A percentile compares a stretch with the other conserved stretches of the same genome.
These are phyloP conservation scores for Zaprionus bogoriensis DNA, from an alignment of 2,888 invertebrate genomes.

Conservation along the genomic window DNA sequence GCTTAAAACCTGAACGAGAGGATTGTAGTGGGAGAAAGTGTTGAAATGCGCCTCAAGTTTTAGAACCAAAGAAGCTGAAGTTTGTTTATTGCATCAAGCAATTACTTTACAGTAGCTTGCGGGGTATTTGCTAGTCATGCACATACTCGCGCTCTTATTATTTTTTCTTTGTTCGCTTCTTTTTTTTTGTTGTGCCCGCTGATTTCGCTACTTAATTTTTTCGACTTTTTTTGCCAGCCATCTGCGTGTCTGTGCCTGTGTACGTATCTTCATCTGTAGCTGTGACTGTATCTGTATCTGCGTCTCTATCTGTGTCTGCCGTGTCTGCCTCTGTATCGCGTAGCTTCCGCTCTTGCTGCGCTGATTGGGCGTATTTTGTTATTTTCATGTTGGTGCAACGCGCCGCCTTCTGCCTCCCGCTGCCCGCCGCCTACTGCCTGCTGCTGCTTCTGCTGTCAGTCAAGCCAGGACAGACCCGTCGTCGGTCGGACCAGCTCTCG, in stretches of 20 bases:
- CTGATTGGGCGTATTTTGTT: conserved; percentile 79
- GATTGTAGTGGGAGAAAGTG: background rate
- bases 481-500: conserved; percentile 38
- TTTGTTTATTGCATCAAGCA: background rate
- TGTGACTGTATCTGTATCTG: conserved; percentile 24
- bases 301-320: conserved; percentile 16
- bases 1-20: background rate
- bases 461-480: conserved; percentile 56
- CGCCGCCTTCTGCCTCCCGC: too few species aligned
- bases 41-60: background rate
- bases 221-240: conserved; percentile 37
- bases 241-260: conserved; percentile 32
- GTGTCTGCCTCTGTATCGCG: conserved; percentile 28
- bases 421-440: too few species aligned
- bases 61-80: background rate
- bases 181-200: conserved; percentile 60
- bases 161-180: conserved; percentile 19
- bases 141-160: background rate
- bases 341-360: conserved; percentile 62
- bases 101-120: background rate
- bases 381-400: conserved; percentile 68
- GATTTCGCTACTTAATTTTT: conserved; percentile 76
- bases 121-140: conserved; percentile 4
- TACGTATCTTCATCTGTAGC: conserved; percentile 9
- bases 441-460: conserved; percentile 63